Evolutionary conservation across 2,797 vertebrate species (phyloP), one percentile per base, ranked within the genome.

Genomic region (Spondyliosoma cantharus): DNA sequence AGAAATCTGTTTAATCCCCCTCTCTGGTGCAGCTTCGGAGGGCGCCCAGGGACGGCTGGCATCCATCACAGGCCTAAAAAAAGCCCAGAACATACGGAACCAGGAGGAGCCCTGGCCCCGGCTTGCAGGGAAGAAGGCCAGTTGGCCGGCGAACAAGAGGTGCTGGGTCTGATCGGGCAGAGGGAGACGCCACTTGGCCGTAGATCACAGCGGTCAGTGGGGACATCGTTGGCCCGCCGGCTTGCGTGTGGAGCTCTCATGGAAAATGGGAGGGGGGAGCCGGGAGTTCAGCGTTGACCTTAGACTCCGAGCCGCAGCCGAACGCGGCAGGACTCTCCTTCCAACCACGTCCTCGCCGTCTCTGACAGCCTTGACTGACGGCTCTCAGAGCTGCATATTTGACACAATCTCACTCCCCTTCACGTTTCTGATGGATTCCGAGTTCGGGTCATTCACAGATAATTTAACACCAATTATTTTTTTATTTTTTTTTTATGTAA

Each of bases 121-220:
- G 89, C 78, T 88, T 42, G 80, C 84, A 84, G 90, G 92, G 88
- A 95, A 88, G 85, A 78, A 78, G 84, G 95, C 95, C 95, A 96
- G 92, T 94, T 96, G 95, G 95, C 94, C 67, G 1, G 81, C 9
- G 87, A 94, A 93, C 92, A 95, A 95, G 95, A 95, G 91, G 93
- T 90, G 89, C 93, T 86, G 90, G 91, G 91, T 94, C 91, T 93
- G 94, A 94, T 93, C 90, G 89, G 92, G 93, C 92, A 93, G 88
- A 92, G 93, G 92, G 93, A 94, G 93, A 93, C 82, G 90, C 88
- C 85, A 87, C 92, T 95, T 96, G 95, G 95, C 95, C 81, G 11
- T 74, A 94, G 94, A 95, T 96, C 95, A 96, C 92, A 96, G 94
- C 83, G 88, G 93, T 95, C 95, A 95, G 93, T 89, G 80, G 93